These are phyloP conservation scores for Drosophila busckii DNA, from an alignment of 1,140 invertebrate genomes.

Conservation along the genomic window DNA sequence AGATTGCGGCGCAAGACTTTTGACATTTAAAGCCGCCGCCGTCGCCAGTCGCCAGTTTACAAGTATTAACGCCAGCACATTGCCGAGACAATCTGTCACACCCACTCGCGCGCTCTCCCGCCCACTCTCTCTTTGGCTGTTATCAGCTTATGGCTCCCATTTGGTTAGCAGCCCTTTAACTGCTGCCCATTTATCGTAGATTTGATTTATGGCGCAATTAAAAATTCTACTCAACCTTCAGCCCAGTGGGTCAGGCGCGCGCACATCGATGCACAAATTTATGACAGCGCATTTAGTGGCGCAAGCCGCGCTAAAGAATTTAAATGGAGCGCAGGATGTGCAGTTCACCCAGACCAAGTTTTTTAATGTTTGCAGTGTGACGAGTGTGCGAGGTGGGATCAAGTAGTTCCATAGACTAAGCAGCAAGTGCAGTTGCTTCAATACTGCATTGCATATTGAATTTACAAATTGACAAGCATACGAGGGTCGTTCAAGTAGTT, in stretches of 20 bases:
- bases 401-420: too few species aligned
- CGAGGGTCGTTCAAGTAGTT: too few species aligned
- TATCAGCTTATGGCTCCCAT: slow-evolving; percentile 76
- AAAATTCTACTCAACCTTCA: slow-evolving; percentile 50
- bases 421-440: too few species aligned
- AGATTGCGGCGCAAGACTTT: slow-evolving; percentile 28
- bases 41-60: slow-evolving; percentile 27
- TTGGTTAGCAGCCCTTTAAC: slow-evolving; percentile 76
- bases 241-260: slow-evolving; percentile 21
- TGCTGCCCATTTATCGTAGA: slow-evolving; percentile 71
- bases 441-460: too few species aligned
- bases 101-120: too few species aligned
- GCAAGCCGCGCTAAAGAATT: slow-evolving; percentile 44
- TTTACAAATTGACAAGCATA: too few species aligned
- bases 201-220: slow-evolving; percentile 75
- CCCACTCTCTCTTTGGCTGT: not conserved
- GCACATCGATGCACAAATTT: slow-evolving; percentile 60
- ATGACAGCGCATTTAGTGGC: slow-evolving; percentile 66
- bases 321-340: slow-evolving; percentile 62
- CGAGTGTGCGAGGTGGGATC: slow-evolving; percentile 3
- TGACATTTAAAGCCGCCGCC: slow-evolving; percentile 59
- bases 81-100: not conserved
- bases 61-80: slow-evolving; percentile 56
- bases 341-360: slow-evolving; percentile 35
- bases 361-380: slow-evolving; percentile 28